Base-by-base conservation (phyloP, 2,113 vertebrate genomes). In the Sylvicapra grimmia region DNA sequence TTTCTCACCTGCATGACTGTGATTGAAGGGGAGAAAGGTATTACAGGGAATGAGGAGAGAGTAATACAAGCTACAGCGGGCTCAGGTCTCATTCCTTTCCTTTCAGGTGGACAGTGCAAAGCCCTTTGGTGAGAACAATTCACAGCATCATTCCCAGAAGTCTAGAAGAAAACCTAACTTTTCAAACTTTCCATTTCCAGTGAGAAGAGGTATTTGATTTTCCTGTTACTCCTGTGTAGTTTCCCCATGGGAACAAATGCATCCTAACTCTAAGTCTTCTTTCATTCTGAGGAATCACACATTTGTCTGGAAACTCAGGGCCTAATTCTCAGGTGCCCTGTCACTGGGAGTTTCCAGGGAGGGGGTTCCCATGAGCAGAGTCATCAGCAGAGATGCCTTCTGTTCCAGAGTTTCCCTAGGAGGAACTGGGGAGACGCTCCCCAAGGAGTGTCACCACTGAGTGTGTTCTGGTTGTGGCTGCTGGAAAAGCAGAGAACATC, bases 81-180 rank as follows among this genome's bases (percentile, higher is more conserved):
- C 31, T 94, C 29, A 54, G n/a, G n/a, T 72, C 58, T 94, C 25
- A 19, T 56, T 40, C 86, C 85, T 77, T 97, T 91, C 40, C 59
- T 97, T 97, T 94, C 86, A 98, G 97, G 97, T 98, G 89, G 98
- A 98, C 89, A 97, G 96, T 83, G 94, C 83, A 89, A 98, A 98
- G 49, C 94, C 94, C 53, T 96, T 98, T 92, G 97, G 94, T 95
- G 97, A 98, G 77, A 61, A 86, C 92, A 86, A 25, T 68, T 85
- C 36, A 8, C 94, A 87, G n/a, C 59, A 79, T 89, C 25, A 29
- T 19, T 87, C 94, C 61, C 27, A 0, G 82, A 98, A 97, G 36
- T 87, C 51, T 56, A 86, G 96, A 94, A 87, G 83, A 92, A 97
- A 97, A 90, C 59, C n/a, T 75, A 82, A 98, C 33, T 94, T 93